These are phyloP conservation scores for Meganola albula DNA, from an alignment of 2,888 invertebrate genomes.

Conservation along the genomic window DNA sequence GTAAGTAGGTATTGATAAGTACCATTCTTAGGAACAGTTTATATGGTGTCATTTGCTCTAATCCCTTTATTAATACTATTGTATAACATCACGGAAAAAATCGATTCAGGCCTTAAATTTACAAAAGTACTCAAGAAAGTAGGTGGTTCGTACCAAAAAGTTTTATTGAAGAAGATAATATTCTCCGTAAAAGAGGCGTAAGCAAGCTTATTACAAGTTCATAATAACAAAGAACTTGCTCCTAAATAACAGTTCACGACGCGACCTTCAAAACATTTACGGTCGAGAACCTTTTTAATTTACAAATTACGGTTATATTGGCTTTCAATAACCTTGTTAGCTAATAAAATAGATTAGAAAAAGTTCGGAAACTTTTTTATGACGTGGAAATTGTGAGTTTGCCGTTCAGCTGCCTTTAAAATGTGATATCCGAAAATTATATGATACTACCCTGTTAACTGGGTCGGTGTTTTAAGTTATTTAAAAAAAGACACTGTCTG, in stretches of 20 bases:
- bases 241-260: slow-evolving; percentile 56
- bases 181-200: too few species aligned
- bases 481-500: slow-evolving; percentile 55
- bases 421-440: slow-evolving; percentile 59
- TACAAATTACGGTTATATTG: slow-evolving; percentile 60
- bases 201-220: too few species aligned
- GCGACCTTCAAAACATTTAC: slow-evolving; percentile 58
- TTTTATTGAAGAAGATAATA: too few species aligned
- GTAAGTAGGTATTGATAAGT: too few species aligned
- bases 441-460: slow-evolving; percentile 54
- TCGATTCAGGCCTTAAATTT: too few species aligned
- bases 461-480: slow-evolving; percentile 21
- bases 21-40: too few species aligned
- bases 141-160: too few species aligned
- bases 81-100: too few species aligned
- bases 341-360: slow-evolving; percentile 43
- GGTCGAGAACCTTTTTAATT: slow-evolving; percentile 43
- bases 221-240: slow-evolving; percentile 13
- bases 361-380: slow-evolving; percentile 52
- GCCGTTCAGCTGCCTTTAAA: slow-evolving; percentile 53
- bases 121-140: too few species aligned
- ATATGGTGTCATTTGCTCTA: too few species aligned
- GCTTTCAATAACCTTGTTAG: slow-evolving; percentile 38
- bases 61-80: too few species aligned
- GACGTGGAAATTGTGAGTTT: slow-evolving; percentile 64